A percentile compares a stretch with the other conserved stretches of the same genome.
Conservation (phyloP, 2,797 vertebrate species). For the Lepus oiostolus region DNA sequence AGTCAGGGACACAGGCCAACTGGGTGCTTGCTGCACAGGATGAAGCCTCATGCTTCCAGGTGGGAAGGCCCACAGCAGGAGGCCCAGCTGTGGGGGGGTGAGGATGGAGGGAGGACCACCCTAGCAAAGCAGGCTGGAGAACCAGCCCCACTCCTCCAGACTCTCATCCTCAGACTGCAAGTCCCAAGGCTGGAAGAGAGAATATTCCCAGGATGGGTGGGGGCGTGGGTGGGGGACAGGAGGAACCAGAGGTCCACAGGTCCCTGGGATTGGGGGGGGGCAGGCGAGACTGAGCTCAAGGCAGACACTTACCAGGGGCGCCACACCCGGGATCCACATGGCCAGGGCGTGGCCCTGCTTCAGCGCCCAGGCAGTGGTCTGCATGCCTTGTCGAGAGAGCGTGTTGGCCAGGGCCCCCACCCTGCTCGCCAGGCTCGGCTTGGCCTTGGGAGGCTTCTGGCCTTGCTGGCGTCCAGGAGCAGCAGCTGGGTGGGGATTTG, state of each 20-base stretch:
- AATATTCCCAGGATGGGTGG: not conserved
- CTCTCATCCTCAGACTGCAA: slow-evolving; percentile 1
- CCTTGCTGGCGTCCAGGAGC: slow-evolving; percentile 11
- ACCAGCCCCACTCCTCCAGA: not conserved
- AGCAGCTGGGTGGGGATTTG: not conserved
- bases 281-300: not conserved
- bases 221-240: not conserved
- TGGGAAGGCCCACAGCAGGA: not conserved
- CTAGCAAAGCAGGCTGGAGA: not conserved
- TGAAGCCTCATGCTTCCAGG: not conserved
- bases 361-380: slow-evolving; percentile 86
- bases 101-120: not conserved
- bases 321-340: slow-evolving; percentile 86
- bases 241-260: not conserved
- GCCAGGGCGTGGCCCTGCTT: slow-evolving; percentile 87
- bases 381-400: slow-evolving; percentile 83
- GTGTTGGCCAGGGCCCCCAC: slow-evolving; percentile 85
- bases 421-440: slow-evolving; percentile 81
- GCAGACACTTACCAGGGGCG: slow-evolving; percentile 86
- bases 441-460: slow-evolving; percentile 72
- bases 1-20: not conserved
- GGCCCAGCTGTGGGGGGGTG: not conserved
- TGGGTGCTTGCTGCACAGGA: not conserved
- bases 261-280: too few species aligned
- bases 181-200: slow-evolving; percentile 30